Evolutionary conservation across 2,797 vertebrate species (phyloP).

Genomic region (Cossypha niveicapilla): DNA sequence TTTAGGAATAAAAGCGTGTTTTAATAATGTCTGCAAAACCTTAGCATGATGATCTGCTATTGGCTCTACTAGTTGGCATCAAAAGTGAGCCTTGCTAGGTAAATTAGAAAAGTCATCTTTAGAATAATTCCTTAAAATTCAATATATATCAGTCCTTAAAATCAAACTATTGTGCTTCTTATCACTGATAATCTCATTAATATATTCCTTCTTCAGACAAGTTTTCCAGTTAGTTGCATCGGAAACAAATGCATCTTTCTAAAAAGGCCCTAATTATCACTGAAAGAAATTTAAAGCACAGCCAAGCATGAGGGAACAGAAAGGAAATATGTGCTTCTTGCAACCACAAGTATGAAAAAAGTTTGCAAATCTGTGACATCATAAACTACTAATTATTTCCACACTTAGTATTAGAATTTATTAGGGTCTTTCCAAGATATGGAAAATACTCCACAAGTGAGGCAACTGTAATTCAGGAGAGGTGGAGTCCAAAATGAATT

Average conservation of each 20-base stretch:
- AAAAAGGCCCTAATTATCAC: background rate
- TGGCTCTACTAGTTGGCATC: background rate
- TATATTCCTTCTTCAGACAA: background rate
- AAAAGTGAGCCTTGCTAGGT: rapidly evolving
- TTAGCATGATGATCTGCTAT: background rate
- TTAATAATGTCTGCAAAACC: background rate
- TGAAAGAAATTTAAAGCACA: background rate
- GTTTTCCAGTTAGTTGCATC: background rate
- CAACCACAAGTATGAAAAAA: constrained; percentile 27
- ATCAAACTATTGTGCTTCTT: background rate
- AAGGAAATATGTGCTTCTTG: background rate
- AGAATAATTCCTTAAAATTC: background rate
- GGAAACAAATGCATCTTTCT: background rate
- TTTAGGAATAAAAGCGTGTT: background rate
- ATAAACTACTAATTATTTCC: constrained; percentile 52
- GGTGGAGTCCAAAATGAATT: constrained; percentile 34
- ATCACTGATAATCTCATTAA: background rate
- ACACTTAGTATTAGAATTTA: constrained; percentile 44
- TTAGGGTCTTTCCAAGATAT: constrained; percentile 43
- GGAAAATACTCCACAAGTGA: constrained; percentile 45
- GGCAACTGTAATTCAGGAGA: constrained; percentile 34
- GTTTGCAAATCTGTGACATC: constrained; percentile 45
- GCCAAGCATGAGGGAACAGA: background rate
- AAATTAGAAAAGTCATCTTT: background rate
- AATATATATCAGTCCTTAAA: background rate